Evolutionary conservation across 2,888 invertebrate genomes (phyloP), one percentile per base, ranked within the genome.

Genomic region (Caenorhabditis sp.): DNA sequence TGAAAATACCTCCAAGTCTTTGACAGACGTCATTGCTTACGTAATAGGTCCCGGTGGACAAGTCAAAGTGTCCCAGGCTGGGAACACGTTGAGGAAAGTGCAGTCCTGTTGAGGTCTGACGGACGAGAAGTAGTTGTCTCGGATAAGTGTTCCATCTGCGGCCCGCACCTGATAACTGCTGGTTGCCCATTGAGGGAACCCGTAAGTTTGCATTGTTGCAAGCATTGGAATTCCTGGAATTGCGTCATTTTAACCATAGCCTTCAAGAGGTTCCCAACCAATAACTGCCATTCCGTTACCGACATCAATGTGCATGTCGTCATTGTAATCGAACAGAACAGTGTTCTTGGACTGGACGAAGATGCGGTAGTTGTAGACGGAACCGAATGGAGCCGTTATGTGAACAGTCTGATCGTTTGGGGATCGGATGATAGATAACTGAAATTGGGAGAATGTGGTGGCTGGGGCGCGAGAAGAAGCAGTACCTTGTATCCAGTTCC

Each of bases 21-120:
- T 26, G 3, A 13, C 24, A 2, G 9, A 1, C 15, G 44, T 1
- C 2, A 4, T 9, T 6, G 9, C 79, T 56, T 9, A 76, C 81
- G 69, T 76, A 5, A 76, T 65, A 11, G 81, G 81, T 28, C 81
- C 81, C 11, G 81, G 70, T n/a, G 76, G 76, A 50, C 81, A 81
- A 0, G 6, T 11, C 11, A 67, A 26, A 8, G 81, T 76, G n/a
- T 65, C 9, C 81, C 81, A 81, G 8, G 47, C 47, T 13, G 62
- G 60, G 53, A 81, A 81, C 2, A 44, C 70, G 44, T 60, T 67
- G 8, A 28, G 20, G 28, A 70, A 76, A 6, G 81, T 81, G 55
- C 81, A 81, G 26, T 81, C 80, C 22, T 56, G 28, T 35, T 80
- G 74, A 9, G 74, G 69, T 35, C 79, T 53, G 2, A 6, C 20